These are phyloP conservation scores for Gambelia wislizenii DNA, from an alignment of 2,797 vertebrate species.

Conservation along the genomic window DNA sequence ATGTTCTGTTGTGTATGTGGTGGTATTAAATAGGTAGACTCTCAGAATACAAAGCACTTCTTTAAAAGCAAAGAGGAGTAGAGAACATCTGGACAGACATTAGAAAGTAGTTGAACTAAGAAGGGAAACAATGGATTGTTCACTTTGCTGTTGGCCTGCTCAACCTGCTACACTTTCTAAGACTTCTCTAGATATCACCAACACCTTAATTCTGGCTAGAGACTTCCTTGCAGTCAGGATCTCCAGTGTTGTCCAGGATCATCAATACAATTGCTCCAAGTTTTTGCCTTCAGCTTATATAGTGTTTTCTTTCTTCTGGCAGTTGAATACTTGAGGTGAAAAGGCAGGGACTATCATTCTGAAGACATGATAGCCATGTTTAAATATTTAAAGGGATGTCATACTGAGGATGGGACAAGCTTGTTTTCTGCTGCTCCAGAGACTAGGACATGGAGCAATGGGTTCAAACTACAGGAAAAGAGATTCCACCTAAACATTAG, in stretches of 20 bases:
- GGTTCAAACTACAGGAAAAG: too few relatives aligned
- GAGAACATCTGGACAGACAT: not conserved
- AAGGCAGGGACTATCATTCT: not conserved
- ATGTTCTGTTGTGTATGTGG: not conserved
- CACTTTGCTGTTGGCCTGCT: not conserved
- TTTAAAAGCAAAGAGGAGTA: not conserved
- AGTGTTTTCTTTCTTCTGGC: not conserved
- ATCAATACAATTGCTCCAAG: too few relatives aligned
- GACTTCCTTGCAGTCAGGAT: too few relatives aligned
- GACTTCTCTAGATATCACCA: not conserved
- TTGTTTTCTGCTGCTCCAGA: too few relatives aligned
- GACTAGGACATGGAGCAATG: too few relatives aligned
- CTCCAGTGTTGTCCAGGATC: not conserved
- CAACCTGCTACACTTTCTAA: too few relatives aligned
- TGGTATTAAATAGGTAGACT: not conserved
- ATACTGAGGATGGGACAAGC: too few relatives aligned
- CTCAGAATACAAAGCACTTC: not conserved
- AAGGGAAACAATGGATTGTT: not conserved
- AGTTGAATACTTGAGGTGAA: not conserved
- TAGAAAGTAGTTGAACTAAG: not conserved
- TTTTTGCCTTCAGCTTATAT: not conserved
- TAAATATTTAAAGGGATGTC: too few relatives aligned
- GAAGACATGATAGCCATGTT: too few relatives aligned
- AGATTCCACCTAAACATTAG: too few relatives aligned
- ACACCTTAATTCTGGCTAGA: not conserved